Evolutionary conservation across 2,797 vertebrate genomes (phyloP), one percentile per base, ranked within the genome.

Genomic region (Buphagus erythrorhynchus): DNA sequence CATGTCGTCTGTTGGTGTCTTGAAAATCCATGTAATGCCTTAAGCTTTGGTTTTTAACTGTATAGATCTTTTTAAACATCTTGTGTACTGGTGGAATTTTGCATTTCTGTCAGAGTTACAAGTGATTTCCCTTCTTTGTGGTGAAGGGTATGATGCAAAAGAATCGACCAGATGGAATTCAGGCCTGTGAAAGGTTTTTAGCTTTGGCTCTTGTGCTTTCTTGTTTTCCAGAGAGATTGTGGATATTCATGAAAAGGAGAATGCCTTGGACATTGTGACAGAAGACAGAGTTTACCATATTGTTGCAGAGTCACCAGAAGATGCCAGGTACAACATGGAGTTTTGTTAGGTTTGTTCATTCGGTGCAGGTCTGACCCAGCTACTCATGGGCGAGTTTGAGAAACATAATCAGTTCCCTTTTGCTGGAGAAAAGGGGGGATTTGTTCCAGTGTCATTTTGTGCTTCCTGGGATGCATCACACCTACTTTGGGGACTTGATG

Each of bases 231-330:
- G 99, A 97, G 98, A 99, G 67, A 99, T 99, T 36, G 98, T 99
- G 95, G 99, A 99, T 97, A 99, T 99, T 96, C 99, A 99, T 11
- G 99, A 99, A 96, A 99, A 99, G 95, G 99, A 99, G 97, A 99
- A 99, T 68, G 99, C 99, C 51, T 97, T 99, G 93, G 99, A 99
- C 90, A 95, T 99, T 51, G 98, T 99, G 89, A 99, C 99, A 2
- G 98, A 98, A 29, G 99, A 99, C 82, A 98, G 99, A 91, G 98
- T 99, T 25, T 99, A 99, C 96, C 99, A 99, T 86, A 99, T 99
- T 63, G 98, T 99, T 13, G 99, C 99, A n/a, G 99, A 99, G 95
- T 98, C 99, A 38, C 99, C 99, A 18, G 99, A 99, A 96, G 99
- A 99, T 93, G 99, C 99, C 92, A 99, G 99, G 99, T 99, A 98